These are phyloP conservation scores for Xyliphius kryptos DNA, from an alignment of 2,113 vertebrate genomes.

Conservation along the genomic window DNA sequence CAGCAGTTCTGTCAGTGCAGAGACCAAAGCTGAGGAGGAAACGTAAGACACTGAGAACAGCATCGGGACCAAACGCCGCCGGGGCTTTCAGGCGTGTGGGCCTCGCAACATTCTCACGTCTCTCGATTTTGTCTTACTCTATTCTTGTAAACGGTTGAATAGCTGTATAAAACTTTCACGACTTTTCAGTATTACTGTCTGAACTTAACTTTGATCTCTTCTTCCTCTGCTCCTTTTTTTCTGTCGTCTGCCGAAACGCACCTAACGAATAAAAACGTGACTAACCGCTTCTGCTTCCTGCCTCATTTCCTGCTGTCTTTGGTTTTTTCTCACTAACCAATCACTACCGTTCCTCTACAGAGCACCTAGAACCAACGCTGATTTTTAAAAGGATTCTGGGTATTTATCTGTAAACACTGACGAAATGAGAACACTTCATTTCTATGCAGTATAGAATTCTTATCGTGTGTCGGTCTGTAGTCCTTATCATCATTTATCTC, in stretches of 20 bases:
- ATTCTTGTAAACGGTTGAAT: constrained; percentile 49
- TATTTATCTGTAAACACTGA: neutral
- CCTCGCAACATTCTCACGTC: too few species aligned
- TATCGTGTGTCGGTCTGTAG: too few species aligned
- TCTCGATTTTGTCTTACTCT: constrained; percentile 46
- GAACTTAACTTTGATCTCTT: constrained; percentile 52
- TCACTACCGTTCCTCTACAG: too few species aligned
- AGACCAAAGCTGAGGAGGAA: neutral
- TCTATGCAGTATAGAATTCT: neutral
- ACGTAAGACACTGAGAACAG: too few species aligned
- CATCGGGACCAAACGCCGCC: neutral
- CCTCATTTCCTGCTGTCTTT: constrained; percentile 17
- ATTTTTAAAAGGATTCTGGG: too few species aligned
- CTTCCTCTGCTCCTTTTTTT: constrained; percentile 51
- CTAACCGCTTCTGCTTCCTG: constrained; percentile 47
- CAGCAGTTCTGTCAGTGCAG: neutral
- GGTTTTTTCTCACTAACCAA: constrained; percentile 17
- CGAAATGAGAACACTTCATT: constrained; percentile 41
- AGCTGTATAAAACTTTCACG: constrained; percentile 48
- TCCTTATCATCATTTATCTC: too few species aligned
- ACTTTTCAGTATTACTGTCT: constrained; percentile 57
- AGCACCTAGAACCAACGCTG: too few species aligned
- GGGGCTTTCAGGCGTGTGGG: too few species aligned
- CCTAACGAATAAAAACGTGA: constrained; percentile 60
- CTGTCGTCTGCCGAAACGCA: constrained; percentile 54